These are phyloP conservation scores for Styela clava DNA, from an alignment of 23 tunicate species.

Conservation along the genomic window DNA sequence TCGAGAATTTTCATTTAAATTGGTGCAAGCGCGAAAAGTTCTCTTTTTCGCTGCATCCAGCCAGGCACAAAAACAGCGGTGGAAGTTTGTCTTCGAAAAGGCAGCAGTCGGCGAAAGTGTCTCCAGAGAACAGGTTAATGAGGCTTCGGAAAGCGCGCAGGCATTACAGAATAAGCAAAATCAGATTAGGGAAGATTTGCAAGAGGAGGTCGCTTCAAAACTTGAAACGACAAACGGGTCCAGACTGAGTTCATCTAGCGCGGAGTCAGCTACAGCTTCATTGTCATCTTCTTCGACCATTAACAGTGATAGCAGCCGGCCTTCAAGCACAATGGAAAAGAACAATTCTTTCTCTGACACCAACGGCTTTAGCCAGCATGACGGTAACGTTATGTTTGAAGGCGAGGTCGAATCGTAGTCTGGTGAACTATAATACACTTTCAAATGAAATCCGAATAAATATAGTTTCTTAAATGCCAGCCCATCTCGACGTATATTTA, in stretches of 20 bases:
- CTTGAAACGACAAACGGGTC: neutral
- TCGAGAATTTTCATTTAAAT: slow-evolving; percentile 66
- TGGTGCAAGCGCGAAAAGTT: slow-evolving; percentile 69
- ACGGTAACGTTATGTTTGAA: neutral
- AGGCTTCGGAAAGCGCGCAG: neutral
- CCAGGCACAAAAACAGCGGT: slow-evolving; percentile 36
- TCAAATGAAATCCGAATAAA: no score
- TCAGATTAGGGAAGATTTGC: neutral
- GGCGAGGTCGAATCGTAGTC: neutral
- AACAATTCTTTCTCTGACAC: neutral
- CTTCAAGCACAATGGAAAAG: neutral
- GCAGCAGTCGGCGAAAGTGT: slow-evolving; percentile 71
- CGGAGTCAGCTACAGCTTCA: slow-evolving; percentile 11
- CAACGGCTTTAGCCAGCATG: neutral
- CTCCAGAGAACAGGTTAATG: slow-evolving; percentile 46
- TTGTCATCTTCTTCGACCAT: neutral
- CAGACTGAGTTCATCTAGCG: slow-evolving; percentile 26
- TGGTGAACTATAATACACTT: no score
- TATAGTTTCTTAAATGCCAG: no score
- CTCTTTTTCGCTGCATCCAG: slow-evolving; percentile 44
- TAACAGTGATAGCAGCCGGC: neutral
- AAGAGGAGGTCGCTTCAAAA: neutral
- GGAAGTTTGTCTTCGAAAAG: slow-evolving; percentile 66
- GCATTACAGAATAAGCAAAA: neutral
- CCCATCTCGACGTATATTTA: no score